Evolutionary conservation across 2,113 vertebrate genomes (phyloP).

Genomic region (Cacatua alba): DNA sequence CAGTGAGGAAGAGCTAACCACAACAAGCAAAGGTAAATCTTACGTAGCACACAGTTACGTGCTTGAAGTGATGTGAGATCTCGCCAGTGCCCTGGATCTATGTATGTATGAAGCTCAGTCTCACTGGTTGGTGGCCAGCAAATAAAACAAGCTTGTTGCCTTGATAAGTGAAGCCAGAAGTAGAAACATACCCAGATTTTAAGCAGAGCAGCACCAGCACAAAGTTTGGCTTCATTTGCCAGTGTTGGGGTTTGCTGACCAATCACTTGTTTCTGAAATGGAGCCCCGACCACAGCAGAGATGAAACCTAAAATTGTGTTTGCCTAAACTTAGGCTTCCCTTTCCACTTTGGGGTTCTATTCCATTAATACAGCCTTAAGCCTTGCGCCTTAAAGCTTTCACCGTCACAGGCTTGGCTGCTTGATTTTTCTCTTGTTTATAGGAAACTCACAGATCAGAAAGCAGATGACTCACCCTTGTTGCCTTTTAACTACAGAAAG

Average conservation of each 20-base stretch:
- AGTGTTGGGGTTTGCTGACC: background rate
- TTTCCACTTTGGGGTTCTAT: background rate
- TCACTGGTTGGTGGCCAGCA: background rate
- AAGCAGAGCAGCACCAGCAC: background rate
- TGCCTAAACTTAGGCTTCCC: background rate
- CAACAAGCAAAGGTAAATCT: background rate
- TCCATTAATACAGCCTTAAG: background rate
- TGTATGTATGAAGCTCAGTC: background rate
- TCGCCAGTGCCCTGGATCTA: background rate
- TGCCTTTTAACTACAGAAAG: background rate
- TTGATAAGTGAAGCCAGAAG: background rate
- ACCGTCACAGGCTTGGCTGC: background rate
- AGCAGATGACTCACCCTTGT: background rate
- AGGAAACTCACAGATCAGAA: background rate
- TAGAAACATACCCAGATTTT: background rate
- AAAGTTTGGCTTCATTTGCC: background rate
- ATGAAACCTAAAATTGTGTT: background rate
- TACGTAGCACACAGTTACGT: background rate
- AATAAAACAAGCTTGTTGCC: background rate
- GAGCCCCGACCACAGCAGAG: background rate
- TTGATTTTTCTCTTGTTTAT: background rate
- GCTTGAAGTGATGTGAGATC: background rate
- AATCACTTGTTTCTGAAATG: background rate
- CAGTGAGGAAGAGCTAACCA: background rate
- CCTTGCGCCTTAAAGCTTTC: background rate